Evolutionary conservation across 2,113 vertebrate genomes (phyloP).

Genomic region (Micronisus gabar): DNA sequence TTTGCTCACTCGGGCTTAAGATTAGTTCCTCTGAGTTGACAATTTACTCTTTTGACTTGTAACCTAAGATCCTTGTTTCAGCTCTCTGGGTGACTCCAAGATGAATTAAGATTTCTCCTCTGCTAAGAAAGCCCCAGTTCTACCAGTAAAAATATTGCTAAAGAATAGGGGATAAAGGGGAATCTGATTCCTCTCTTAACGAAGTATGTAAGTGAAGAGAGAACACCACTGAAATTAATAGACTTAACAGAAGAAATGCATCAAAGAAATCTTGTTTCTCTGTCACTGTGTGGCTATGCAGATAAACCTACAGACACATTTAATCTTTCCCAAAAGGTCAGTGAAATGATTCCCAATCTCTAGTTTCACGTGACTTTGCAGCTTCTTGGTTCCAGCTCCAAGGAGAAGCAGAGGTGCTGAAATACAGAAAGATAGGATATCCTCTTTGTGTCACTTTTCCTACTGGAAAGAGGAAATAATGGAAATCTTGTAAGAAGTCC

Average conservation of each 20-base stretch:
- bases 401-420: constrained; percentile 24
- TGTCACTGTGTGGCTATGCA: background rate
- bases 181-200: background rate
- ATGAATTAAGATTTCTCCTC: background rate
- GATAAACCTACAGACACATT: background rate
- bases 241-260: background rate
- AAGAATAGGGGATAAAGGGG: background rate
- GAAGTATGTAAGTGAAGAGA: background rate
- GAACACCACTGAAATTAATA: background rate
- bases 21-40: background rate
- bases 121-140: background rate
- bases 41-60: background rate
- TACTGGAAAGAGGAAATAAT: constrained; percentile 42
- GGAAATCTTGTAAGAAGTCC: constrained; percentile 35
- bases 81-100: background rate
- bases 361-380: background rate
- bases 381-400: background rate
- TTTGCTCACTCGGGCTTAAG: background rate
- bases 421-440: constrained; percentile 45
- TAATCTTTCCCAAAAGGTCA: background rate
- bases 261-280: background rate
- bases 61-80: background rate
- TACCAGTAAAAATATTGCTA: background rate
- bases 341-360: background rate
- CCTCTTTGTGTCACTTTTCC: constrained; percentile 42